phyloP scores from a whole-genome alignment of 2,888 invertebrate genomes.

The Papilio demoleus region DNA sequence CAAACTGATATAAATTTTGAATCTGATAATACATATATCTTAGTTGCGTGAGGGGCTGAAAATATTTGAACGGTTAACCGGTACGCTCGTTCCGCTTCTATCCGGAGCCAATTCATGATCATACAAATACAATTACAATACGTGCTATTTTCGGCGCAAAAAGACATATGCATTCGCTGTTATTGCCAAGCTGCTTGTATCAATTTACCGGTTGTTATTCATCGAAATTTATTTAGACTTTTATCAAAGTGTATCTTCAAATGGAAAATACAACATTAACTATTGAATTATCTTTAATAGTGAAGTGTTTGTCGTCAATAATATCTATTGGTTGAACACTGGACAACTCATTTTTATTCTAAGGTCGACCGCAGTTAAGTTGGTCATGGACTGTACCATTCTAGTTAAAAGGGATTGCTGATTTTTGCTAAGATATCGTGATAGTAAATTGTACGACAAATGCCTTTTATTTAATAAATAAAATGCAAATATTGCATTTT shows the following conservation, averaged over 20 bases:
- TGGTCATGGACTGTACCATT: slow-evolving; percentile 35
- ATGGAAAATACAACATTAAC: neutral
- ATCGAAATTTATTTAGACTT: neutral
- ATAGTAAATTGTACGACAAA: neutral
- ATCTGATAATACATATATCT: neutral
- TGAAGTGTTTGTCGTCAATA: slow-evolving; percentile 5
- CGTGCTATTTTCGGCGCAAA: slow-evolving; percentile 32
- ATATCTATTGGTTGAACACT: slow-evolving; percentile 1
- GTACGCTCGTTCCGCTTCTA: slow-evolving; percentile 31
- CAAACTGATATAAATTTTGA: neutral
- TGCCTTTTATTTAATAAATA: neutral
- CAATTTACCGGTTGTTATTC: slow-evolving; percentile 8
- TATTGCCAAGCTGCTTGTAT: slow-evolving; percentile 32
- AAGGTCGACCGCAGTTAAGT: slow-evolving; percentile 32
- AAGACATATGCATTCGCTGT: slow-evolving; percentile 20
- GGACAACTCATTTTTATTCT: slow-evolving; percentile 26
- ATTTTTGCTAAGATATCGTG: slow-evolving; percentile 9
- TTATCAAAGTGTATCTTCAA: neutral
- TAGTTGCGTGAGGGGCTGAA: slow-evolving; percentile 28
- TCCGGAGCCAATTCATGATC: slow-evolving; percentile 38
- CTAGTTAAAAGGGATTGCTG: slow-evolving; percentile 24
- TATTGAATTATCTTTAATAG: neutral
- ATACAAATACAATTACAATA: slow-evolving; percentile 31
- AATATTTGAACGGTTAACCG: slow-evolving; percentile 35
- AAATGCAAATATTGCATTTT: neutral